A percentile compares a stretch with the other conserved stretches of the same genome.
phyloP scores from a whole-genome alignment of 2,888 invertebrate genomes.

The Actias luna region DNA sequence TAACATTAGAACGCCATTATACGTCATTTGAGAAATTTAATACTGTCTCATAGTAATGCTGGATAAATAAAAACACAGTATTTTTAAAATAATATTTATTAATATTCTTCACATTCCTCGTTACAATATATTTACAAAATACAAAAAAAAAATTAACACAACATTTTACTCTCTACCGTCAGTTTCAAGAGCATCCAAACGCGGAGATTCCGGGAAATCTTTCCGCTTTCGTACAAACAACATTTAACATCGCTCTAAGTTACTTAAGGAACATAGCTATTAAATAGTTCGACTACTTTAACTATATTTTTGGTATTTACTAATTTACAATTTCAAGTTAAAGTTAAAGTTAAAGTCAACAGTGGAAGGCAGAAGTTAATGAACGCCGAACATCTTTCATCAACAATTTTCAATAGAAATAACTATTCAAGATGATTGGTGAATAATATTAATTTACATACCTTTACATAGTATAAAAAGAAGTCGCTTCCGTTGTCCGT shows the following conservation, averaged over 20 bases:
- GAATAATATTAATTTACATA: too few species aligned
- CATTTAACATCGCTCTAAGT: slow-evolving; percentile 64
- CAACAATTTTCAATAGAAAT: not conserved
- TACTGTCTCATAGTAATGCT: not conserved
- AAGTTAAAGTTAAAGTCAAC: slow-evolving; percentile 60
- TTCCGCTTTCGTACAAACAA: slow-evolving; percentile 50
- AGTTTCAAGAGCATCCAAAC: slow-evolving; percentile 8
- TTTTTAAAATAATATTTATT: slow-evolving; percentile 70
- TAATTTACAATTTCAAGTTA: slow-evolving; percentile 74
- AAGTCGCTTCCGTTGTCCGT: too few species aligned
- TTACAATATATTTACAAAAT: slow-evolving; percentile 78
- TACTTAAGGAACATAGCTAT: slow-evolving; percentile 70
- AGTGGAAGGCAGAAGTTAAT: slow-evolving; percentile 38
- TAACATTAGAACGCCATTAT: too few species aligned
- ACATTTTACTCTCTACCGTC: not conserved
- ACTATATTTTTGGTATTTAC: slow-evolving; percentile 60
- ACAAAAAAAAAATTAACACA: slow-evolving; percentile 44
- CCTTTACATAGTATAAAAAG: too few species aligned
- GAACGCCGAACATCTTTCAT: not conserved
- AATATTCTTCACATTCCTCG: slow-evolving; percentile 61
- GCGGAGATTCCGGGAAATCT: slow-evolving; percentile 24
- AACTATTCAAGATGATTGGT: too few species aligned
- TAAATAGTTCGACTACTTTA: slow-evolving; percentile 64
- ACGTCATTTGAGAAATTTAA: too few species aligned
- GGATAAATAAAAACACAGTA: slow-evolving; percentile 12